Conservation (phyloP, 2,797 vertebrate species). For the Myotis planiceps region DNA sequence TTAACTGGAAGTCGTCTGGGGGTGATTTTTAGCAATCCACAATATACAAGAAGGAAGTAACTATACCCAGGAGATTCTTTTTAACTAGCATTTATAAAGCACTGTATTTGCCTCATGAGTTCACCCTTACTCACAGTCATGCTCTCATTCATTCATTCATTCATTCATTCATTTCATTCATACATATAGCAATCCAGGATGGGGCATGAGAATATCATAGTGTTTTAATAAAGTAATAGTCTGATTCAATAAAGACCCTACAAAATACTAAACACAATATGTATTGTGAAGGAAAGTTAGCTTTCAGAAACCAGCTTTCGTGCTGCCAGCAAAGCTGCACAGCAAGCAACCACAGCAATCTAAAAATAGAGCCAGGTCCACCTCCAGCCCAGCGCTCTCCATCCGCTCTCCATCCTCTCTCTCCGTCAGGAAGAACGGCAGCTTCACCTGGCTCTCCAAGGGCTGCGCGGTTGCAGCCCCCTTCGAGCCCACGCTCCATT, state of each 20-base stretch:
- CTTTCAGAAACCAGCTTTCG: constrained; percentile 25
- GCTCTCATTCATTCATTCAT: neutral
- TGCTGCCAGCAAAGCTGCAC: neutral
- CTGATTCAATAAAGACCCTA: neutral
- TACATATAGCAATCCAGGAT: neutral
- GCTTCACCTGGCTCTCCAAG: neutral
- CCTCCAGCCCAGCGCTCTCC: neutral
- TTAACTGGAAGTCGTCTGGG: neutral
- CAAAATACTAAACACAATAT: neutral
- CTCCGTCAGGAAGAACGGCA: neutral
- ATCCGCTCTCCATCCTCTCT: neutral
- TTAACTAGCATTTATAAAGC: neutral
- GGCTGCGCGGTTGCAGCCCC: neutral
- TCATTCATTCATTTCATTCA: constrained; percentile 1
- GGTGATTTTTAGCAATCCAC: neutral
- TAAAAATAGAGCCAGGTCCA: constrained; percentile 25
- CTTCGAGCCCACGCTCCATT: neutral
- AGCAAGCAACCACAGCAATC: neutral
- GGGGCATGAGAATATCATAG: neutral
- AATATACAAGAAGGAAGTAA: constrained; percentile 2
- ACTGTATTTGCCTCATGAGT: neutral
- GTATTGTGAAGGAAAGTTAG: neutral
- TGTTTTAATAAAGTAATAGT: neutral
- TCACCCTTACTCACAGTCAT: neutral
- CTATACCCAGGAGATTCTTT: neutral